Percentiles rank a stretch among this genome's conserved stretches.
Conservation (phyloP, 2,113 vertebrate species). For the Pygoscelis antarcticus region DNA sequence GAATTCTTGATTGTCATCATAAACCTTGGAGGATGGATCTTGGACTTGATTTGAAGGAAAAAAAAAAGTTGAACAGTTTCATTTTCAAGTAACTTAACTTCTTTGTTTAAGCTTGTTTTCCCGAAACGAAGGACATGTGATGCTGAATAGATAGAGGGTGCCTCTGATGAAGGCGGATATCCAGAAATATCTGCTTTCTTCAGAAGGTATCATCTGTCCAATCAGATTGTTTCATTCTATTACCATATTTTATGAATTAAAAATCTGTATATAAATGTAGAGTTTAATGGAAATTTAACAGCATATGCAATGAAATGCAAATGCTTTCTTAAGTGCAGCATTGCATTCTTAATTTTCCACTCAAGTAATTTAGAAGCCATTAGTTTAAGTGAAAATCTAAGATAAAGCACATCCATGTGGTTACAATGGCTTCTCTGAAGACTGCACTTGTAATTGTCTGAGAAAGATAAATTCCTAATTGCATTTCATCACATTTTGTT, state of each 20-base stretch:
- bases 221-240: not conserved
- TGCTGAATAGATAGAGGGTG: not conserved
- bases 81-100: not conserved
- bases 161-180: not conserved
- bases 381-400: slow-evolving; percentile 65
- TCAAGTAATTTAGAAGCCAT: slow-evolving; percentile 71
- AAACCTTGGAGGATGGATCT: not conserved
- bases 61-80: not conserved
- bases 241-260: slow-evolving; percentile 32
- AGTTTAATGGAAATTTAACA: slow-evolving; percentile 61
- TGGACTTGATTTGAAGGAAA: not conserved
- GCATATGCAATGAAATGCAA: slow-evolving; percentile 56
- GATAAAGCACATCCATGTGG: slow-evolving; percentile 45
- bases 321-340: slow-evolving; percentile 55
- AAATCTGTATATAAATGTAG: slow-evolving; percentile 1
- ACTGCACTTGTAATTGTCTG: slow-evolving; percentile 58
- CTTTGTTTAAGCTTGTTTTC: not conserved
- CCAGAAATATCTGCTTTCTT: not conserved
- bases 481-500: slow-evolving; percentile 37
- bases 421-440: slow-evolving; percentile 56
- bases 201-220: not conserved
- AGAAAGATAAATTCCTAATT: slow-evolving; percentile 68
- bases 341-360: slow-evolving; percentile 63
- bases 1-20: not conserved
- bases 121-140: not conserved